A percentile compares a stretch with the other conserved stretches of the same genome.
phyloP scores from a whole-genome alignment of 2,113 vertebrate genomes.

The Tachysurus vachellii region DNA sequence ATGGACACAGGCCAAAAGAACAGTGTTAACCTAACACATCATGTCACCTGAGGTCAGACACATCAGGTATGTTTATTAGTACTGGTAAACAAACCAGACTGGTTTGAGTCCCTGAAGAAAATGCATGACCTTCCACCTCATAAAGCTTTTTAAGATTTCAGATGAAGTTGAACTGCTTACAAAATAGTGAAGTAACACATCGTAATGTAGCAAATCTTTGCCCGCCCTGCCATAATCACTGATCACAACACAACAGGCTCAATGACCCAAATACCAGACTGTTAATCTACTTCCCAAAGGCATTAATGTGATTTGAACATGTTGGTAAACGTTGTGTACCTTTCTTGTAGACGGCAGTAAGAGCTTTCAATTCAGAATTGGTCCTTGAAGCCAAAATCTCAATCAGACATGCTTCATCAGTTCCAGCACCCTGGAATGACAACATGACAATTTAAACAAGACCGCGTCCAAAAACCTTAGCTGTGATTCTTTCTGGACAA shows the following conservation, averaged over 20 bases:
- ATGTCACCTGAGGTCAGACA: not conserved
- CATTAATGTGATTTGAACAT: not conserved
- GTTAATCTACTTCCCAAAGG: not conserved
- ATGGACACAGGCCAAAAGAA: not conserved
- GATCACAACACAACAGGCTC: not conserved
- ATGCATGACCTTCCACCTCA: not conserved
- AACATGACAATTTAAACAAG: not conserved
- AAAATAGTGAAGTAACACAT: not conserved
- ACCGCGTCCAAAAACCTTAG: not conserved
- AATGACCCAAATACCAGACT: no score
- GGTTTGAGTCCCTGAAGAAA: not conserved
- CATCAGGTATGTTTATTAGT: not conserved
- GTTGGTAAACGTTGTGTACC: conserved; percentile 65
- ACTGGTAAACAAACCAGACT: no score
- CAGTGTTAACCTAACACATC: not conserved
- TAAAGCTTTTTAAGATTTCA: not conserved
- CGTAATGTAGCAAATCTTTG: not conserved
- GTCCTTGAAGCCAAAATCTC: conserved; percentile 92
- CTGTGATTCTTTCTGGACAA: not conserved
- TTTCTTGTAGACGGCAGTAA: conserved; percentile 76
- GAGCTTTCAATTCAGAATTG: conserved; percentile 75
- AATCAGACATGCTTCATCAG: conserved; percentile 91
- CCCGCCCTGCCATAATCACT: no score
- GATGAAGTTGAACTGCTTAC: not conserved
- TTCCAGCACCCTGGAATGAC: conserved; percentile 84